Base-by-base conservation (phyloP, 2,888 invertebrate genomes). In the Pandemis corylana region DNA sequence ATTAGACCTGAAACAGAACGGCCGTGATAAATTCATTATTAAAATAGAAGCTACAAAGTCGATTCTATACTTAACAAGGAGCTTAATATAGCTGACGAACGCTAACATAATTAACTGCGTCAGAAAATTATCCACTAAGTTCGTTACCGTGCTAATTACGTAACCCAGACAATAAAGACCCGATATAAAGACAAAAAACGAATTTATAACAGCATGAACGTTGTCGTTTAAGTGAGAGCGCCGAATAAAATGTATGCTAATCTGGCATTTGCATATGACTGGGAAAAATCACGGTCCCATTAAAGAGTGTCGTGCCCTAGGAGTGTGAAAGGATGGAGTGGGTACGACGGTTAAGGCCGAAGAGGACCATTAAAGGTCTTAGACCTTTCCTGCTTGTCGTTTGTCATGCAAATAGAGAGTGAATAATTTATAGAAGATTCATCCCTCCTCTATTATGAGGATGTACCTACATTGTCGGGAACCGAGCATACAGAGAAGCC, bases 361-460 rank as follows among this genome's bases (percentile, higher is more conserved):
- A 86, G 86, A 88, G 85, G 85, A 82, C 89, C 88, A 89, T 90
- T 89, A 90, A 86, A 89, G 89, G 89, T 90, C 89, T 90, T 81
- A 91, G 88, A 89, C 87, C 90, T 89, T 86, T 85, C 82, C 84
- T 85, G 85, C 87, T 88, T 81, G 84, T 90, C 92, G 90, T 93
- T 93, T 93, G 90, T 92, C 91, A 93, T 92, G 92, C 90, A 92
- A 93, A 93, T 92, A 90, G 87, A 87, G 86, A 90, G 87, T 91
- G 92, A 93, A 93, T 93, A 92, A 92, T 92, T 92, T 91, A 93
- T 90, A 83, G 86, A 85, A 87, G 87, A 90, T 88, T 89, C 89
- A 88, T 89, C 89, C 88, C 85, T 84, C 78, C 84, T 83, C 86
- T 87, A 85, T 88, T 87, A 89, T 83, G 83, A 85, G 81, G 83